Conservation (phyloP, 2,888 invertebrate species). For the Ophion costatus region DNA sequence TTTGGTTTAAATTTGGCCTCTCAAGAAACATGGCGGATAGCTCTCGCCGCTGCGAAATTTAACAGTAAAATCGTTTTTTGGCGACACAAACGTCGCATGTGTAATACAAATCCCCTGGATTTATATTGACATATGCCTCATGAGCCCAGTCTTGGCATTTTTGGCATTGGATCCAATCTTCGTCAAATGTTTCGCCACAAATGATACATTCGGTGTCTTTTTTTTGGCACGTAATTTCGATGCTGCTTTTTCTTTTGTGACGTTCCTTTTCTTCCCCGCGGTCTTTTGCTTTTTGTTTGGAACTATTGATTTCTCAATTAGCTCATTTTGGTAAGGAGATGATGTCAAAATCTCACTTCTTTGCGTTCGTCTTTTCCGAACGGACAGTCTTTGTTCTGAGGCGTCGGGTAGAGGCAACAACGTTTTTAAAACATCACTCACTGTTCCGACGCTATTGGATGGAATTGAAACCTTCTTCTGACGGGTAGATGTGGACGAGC, state of each 20-base stretch:
- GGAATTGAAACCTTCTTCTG: too few species aligned
- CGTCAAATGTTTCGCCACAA: slow-evolving; percentile 8
- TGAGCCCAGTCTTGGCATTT: slow-evolving; percentile 27
- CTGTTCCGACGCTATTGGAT: neutral
- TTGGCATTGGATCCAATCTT: slow-evolving; percentile 1
- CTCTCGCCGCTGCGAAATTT: neutral
- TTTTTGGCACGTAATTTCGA: too few species aligned
- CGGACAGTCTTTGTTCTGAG: too few species aligned
- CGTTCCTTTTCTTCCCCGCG: too few species aligned
- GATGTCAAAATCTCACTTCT: slow-evolving; percentile 7
- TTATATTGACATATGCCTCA: slow-evolving; percentile 19
- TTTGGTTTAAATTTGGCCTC: slow-evolving; percentile 6
- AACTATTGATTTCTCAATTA: too few species aligned
- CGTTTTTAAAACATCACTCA: neutral
- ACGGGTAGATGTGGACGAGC: too few species aligned
- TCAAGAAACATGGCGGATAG: slow-evolving; percentile 9
- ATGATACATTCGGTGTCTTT: neutral
- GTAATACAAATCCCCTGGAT: slow-evolving; percentile 23
- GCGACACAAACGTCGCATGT: slow-evolving; percentile 7
- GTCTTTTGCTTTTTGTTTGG: too few species aligned
- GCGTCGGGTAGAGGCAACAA: too few species aligned
- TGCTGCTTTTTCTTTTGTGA: too few species aligned
- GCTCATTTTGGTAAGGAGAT: neutral
- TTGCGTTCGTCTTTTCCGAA: neutral
- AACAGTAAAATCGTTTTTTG: neutral